Percentiles rank a stretch among this genome's conserved stretches.
phyloP scores from a whole-genome alignment of 2,113 vertebrate species.

The Phaethornis superciliosus region DNA sequence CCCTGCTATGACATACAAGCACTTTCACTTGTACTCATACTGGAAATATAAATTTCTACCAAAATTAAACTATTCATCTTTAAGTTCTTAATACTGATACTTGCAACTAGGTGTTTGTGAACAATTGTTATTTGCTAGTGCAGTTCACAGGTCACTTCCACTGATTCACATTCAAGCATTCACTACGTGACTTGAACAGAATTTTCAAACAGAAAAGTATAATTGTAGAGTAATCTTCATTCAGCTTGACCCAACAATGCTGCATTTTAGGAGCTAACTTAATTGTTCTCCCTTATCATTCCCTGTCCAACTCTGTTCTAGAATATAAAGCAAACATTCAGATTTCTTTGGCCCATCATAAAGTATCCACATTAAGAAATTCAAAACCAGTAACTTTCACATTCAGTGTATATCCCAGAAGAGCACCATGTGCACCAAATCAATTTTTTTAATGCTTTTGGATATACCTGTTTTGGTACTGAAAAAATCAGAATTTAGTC shows the following conservation, averaged over 20 bases:
- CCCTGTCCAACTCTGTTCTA: background rate
- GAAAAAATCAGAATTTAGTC: background rate
- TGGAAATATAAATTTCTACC: background rate
- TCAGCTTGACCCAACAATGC: background rate
- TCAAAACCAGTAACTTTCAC: background rate
- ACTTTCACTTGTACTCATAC: background rate
- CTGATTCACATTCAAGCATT: background rate
- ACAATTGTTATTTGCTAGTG: background rate
- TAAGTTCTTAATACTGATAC: background rate
- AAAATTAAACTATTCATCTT: background rate
- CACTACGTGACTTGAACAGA: background rate
- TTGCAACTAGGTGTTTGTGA: background rate
- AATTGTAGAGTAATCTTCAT: background rate
- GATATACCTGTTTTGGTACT: background rate
- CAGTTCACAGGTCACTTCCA: background rate
- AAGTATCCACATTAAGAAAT: background rate
- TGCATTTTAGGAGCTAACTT: background rate
- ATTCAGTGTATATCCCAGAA: too few species aligned
- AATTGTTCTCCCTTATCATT: background rate
- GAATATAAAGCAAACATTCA: background rate
- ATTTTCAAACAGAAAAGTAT: background rate
- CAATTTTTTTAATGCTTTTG: background rate
- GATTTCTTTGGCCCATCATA: background rate
- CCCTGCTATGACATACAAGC: background rate
- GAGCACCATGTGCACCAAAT: rapidly evolving